A percentile compares a stretch with the other conserved stretches of the same genome.
Evolutionary conservation across 2,797 vertebrate genomes (phyloP).

Genomic region (Oceanodroma leucorhoa): DNA sequence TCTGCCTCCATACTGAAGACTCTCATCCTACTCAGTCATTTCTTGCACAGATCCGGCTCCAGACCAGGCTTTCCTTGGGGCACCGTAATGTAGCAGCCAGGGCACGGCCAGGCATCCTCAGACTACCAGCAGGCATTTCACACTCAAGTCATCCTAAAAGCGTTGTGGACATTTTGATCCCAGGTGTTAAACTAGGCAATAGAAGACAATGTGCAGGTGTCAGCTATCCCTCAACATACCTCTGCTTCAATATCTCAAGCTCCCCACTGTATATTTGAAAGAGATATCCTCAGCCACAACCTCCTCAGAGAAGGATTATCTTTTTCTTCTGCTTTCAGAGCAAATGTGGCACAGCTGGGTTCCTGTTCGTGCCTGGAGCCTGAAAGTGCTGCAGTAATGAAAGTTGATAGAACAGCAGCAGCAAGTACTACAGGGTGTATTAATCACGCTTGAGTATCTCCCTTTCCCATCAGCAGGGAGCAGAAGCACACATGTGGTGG

Average conservation of each 20-base stretch:
- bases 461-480: neutral
- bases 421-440: neutral
- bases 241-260: neutral
- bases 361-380: neutral
- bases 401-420: neutral
- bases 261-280: neutral
- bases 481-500: neutral
- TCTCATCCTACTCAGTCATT: neutral
- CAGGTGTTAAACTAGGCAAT: neutral
- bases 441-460: neutral
- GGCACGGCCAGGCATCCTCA: neutral
- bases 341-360: neutral
- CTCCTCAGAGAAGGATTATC: neutral
- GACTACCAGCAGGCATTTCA: neutral
- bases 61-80: neutral
- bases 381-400: neutral
- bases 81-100: neutral
- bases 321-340: neutral
- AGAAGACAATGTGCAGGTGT: neutral
- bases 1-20: neutral
- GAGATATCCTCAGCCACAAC: neutral
- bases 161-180: fast-evolving
- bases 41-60: neutral
- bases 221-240: neutral
- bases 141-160: neutral